These are phyloP conservation scores for Drosophila ezoana DNA, from an alignment of 2,888 invertebrate species.

Conservation along the genomic window DNA sequence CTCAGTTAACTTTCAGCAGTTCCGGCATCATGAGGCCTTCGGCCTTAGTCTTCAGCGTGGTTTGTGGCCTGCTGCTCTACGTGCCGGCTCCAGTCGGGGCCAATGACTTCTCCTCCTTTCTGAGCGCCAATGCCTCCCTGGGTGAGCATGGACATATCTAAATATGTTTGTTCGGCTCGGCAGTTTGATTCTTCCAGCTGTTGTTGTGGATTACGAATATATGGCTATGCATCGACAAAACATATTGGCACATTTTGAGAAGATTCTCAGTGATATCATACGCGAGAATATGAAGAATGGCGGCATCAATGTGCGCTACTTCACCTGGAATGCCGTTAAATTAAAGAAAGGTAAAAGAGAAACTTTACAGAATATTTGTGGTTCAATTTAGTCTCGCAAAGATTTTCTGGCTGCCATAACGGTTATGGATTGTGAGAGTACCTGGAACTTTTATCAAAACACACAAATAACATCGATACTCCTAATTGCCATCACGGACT, in stretches of 20 bases:
- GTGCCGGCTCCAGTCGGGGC: slow-evolving; percentile 32
- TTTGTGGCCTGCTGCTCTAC: slow-evolving; percentile 84
- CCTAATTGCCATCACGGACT: slow-evolving; percentile 91
- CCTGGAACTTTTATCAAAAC: slow-evolving; percentile 89
- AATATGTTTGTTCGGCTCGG: neutral
- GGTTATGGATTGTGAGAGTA: slow-evolving; percentile 90
- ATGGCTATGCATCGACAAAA: slow-evolving; percentile 87
- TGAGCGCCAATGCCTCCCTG: slow-evolving; percentile 90
- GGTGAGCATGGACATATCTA: slow-evolving; percentile 85
- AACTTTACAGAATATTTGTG: neutral
- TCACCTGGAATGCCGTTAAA: slow-evolving; percentile 89
- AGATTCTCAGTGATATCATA: slow-evolving; percentile 88
- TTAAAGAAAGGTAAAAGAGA: slow-evolving; percentile 88
- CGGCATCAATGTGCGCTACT: slow-evolving; percentile 89
- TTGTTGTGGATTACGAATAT: slow-evolving; percentile 90
- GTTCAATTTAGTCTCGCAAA: slow-evolving; percentile 69
- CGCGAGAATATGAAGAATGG: slow-evolving; percentile 89
- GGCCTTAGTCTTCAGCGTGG: slow-evolving; percentile 84
- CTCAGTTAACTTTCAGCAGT: slow-evolving; percentile 59
- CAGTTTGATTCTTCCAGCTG: slow-evolving; percentile 85
- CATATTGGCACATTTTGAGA: slow-evolving; percentile 87
- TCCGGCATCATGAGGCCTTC: slow-evolving; percentile 62
- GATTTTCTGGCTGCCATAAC: slow-evolving; percentile 91
- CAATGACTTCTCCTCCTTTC: slow-evolving; percentile 90
- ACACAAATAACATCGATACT: slow-evolving; percentile 88